Percentiles rank a stretch among this genome's conserved stretches.
These are phyloP conservation scores for Hemaris fuciformis DNA, from an alignment of 2,888 invertebrate genomes.

Conservation along the genomic window DNA sequence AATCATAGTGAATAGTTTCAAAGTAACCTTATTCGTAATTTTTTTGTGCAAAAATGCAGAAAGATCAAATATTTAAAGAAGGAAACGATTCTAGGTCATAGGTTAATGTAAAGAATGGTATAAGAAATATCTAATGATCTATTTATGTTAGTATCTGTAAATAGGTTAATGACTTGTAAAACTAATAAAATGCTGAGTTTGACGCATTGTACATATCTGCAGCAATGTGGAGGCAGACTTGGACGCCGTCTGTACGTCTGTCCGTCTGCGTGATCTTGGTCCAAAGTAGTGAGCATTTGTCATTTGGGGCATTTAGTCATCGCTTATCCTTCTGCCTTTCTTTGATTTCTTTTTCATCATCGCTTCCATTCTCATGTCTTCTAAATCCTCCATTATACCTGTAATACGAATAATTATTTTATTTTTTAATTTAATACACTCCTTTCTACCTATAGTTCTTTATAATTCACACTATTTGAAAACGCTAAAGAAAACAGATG, in stretches of 20 bases:
- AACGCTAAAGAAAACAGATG: too few species aligned
- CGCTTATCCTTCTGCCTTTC: conserved; percentile 73
- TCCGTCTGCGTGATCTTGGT: conserved; percentile 4
- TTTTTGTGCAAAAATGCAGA: not conserved
- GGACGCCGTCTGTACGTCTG: too few species aligned
- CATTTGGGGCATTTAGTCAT: conserved; percentile 44
- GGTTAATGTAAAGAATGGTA: not conserved
- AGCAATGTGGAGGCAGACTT: not conserved
- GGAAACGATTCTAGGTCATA: not conserved
- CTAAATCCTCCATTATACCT: conserved; percentile 95
- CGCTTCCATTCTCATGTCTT: conserved; percentile 93
- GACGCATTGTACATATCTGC: conserved; percentile 6
- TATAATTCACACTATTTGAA: too few species aligned
- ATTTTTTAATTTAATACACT: too few species aligned
- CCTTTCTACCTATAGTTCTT: too few species aligned
- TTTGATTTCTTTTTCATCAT: conserved; percentile 87
- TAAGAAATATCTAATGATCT: not conserved
- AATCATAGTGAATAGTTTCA: not conserved
- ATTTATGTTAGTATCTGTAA: not conserved
- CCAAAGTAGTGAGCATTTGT: not conserved
- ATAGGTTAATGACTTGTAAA: not conserved
- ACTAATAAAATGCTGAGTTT: not conserved
- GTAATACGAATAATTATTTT: too few species aligned
- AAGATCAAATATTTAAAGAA: too few species aligned
- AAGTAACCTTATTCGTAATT: not conserved